Conservation (phyloP, 2,888 invertebrate genomes). For the Acanthosepion pharaonis region DNA sequence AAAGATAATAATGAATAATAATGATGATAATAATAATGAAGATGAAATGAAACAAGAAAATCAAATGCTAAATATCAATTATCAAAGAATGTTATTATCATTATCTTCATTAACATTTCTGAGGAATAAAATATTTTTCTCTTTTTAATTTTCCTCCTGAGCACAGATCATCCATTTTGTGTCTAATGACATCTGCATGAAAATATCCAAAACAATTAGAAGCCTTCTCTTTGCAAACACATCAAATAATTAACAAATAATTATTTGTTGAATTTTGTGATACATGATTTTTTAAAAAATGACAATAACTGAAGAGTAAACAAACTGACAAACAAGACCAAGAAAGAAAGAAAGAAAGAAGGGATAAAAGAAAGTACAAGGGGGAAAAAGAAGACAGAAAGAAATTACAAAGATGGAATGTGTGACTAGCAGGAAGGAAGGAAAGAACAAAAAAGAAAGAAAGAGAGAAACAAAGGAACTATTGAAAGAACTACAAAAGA, state of each 20-base stretch:
- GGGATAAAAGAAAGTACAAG: background rate
- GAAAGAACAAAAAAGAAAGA: background rate
- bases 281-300: background rate
- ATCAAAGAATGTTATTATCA: background rate
- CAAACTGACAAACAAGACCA: background rate
- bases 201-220: constrained; percentile 33
- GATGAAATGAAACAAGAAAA: background rate
- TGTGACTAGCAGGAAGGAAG: too few relatives aligned
- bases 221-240: background rate
- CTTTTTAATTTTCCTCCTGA: background rate
- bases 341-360: background rate
- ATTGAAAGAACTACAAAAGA: background rate
- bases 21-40: background rate
- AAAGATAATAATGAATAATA: background rate
- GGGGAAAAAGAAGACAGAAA: too few relatives aligned
- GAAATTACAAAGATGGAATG: too few relatives aligned
- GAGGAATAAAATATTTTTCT: background rate
- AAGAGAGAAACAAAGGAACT: background rate
- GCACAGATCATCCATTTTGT: background rate
- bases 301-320: background rate
- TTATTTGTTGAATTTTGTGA: background rate
- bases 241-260: constrained; percentile 33
- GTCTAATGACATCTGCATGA: constrained; percentile 33
- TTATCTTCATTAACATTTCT: constrained; percentile 33
- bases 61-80: background rate